Evolutionary conservation across 1,140 invertebrate species (phyloP), one percentile per base, ranked within the genome.

Genomic region (Proales similis): DNA sequence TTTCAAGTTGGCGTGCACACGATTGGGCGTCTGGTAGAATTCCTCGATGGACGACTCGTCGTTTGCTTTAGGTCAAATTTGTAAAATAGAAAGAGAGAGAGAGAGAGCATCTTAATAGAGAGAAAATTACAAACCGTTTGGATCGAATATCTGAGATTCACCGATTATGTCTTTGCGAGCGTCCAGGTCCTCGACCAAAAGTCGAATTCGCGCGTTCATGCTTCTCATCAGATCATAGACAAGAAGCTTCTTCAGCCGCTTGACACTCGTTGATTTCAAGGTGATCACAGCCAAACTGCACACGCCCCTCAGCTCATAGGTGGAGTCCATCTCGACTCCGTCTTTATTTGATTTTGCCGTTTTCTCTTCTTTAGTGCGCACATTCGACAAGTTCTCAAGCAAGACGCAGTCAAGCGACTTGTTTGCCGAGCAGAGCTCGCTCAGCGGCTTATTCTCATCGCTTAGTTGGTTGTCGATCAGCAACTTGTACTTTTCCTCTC

Each of bases 121-220:
- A n/a, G n/a, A n/a, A n/a, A n/a, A n/a, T n/a, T n/a, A n/a, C n/a
- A n/a, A n/a, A n/a, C n/a, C n/a, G n/a, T n/a, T n/a, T 7, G 51
- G 51, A n/a, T 57, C 51, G 27, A 42, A 36, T 14, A 57, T 14
- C 12, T 39, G 51, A 32, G 45, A 36, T 42, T 57, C 51, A 11
- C 51, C 51, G 30, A 57, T 57, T 26, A 57, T 57, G n/a, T 57
- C 51, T 39, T 57, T 57, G 11, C 51, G 29, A 0, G 51, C 51
- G 45, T 57, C 51, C 17, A 57, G 30, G 20, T 57, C 51, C n/a
- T 57, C 51, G 20, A 57, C 51, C 45, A 57, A 14, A 19, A 57
- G 26, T 14, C 51, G 33, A 22, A 57, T 27, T 14, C 51, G 20
- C 17, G 51, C 19, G 20, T 42, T 57, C 29, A 57, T 42, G 30